Percentiles rank a stretch among this genome's conserved stretches.
Conservation (phyloP, 2,888 invertebrate species). For the Enoplolaimus lenunculus region DNA sequence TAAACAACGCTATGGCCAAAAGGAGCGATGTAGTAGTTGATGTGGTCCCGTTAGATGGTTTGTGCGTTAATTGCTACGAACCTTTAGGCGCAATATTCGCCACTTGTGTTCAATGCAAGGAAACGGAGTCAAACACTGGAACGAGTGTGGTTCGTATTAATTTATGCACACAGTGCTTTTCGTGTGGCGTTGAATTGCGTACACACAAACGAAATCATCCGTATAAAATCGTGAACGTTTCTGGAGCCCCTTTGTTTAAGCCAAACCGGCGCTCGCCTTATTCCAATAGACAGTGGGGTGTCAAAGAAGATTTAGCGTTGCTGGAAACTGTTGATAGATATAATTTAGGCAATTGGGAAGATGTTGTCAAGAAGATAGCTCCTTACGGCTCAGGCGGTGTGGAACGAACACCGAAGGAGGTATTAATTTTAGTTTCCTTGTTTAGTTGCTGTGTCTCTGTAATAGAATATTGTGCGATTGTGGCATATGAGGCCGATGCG, state of each 20-base stretch:
- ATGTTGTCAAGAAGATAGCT: neutral
- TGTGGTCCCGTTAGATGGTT: neutral
- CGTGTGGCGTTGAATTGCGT: slow-evolving; percentile 20
- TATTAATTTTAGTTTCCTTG: too few species aligned
- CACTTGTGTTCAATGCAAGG: neutral
- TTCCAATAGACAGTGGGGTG: slow-evolving; percentile 14
- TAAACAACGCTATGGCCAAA: too few species aligned
- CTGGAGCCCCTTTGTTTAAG: neutral
- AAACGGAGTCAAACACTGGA: too few species aligned
- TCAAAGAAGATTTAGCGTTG: slow-evolving; percentile 19
- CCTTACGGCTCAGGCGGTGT: neutral
- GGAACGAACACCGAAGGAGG: too few species aligned
- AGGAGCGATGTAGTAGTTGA: too few species aligned
- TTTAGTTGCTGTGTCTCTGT: neutral
- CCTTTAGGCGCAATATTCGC: neutral
- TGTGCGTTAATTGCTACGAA: neutral
- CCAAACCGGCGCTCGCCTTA: neutral
- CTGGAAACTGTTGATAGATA: slow-evolving; percentile 22
- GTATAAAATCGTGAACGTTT: slow-evolving; percentile 12
- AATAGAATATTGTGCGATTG: neutral
- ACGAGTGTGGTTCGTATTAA: too few species aligned
- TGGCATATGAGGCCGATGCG: neutral
- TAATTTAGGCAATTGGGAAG: slow-evolving; percentile 24
- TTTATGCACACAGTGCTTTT: slow-evolving; percentile 19
- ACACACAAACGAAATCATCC: slow-evolving; percentile 19